Conservation (phyloP, 2,888 invertebrate genomes). For the Mycalesis mineus region DNA sequence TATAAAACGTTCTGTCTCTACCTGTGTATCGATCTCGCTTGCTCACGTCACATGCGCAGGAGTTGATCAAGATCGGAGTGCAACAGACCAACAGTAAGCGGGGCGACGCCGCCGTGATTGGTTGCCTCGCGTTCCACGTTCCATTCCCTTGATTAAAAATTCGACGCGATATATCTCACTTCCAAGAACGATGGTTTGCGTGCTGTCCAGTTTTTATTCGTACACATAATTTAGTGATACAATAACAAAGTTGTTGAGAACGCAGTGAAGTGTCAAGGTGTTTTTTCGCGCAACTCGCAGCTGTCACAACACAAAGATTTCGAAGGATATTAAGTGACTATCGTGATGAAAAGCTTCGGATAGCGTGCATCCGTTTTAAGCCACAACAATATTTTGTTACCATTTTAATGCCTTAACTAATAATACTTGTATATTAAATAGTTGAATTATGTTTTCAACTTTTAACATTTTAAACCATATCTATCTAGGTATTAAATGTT, state of each 20-base stretch:
- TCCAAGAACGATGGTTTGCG: slow-evolving; percentile 51
- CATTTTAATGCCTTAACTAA: neutral
- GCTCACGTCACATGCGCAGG: slow-evolving; percentile 62
- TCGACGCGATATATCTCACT: slow-evolving; percentile 56
- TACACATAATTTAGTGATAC: slow-evolving; percentile 23
- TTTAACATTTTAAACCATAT: no score
- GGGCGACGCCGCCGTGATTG: slow-evolving; percentile 66
- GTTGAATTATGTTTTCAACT: no score
- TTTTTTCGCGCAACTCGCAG: slow-evolving; percentile 47
- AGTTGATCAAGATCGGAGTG: slow-evolving; percentile 59
- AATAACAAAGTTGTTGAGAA: slow-evolving; percentile 16
- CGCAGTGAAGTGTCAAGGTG: slow-evolving; percentile 39
- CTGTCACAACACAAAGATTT: slow-evolving; percentile 49
- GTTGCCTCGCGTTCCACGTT: slow-evolving; percentile 47
- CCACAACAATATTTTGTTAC: slow-evolving; percentile 33
- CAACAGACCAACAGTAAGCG: slow-evolving; percentile 57
- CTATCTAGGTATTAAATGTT: no score
- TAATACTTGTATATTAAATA: neutral
- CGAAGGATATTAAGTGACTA: slow-evolving; percentile 43
- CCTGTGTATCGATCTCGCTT: slow-evolving; percentile 47
- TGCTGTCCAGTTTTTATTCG: slow-evolving; percentile 45
- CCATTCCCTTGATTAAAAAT: slow-evolving; percentile 57
- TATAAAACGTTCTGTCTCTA: slow-evolving; percentile 46
- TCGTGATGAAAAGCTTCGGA: slow-evolving; percentile 38
- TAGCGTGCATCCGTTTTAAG: slow-evolving; percentile 34